Conservation (phyloP, 2,797 vertebrate genomes). For the Pipistrellus nathusii region DNA sequence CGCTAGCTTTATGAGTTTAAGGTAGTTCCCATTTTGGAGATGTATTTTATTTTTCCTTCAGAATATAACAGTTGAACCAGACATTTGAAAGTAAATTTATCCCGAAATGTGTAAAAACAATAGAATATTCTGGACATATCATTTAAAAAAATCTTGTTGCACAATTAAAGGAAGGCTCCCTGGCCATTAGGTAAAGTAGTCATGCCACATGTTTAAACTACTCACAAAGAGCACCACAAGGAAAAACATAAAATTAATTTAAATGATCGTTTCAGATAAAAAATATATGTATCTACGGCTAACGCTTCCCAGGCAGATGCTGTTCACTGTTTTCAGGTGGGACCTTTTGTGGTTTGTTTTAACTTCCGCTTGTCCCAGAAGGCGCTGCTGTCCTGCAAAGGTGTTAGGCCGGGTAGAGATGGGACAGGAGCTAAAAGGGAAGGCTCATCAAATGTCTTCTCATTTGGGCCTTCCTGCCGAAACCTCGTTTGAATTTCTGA, state of each 20-base stretch:
- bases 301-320: background rate
- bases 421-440: constrained; percentile 57
- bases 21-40: constrained; percentile 47
- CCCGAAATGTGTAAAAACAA: background rate
- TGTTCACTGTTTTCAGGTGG: background rate
- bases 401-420: constrained; percentile 28
- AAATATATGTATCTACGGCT: background rate
- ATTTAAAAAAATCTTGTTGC: background rate
- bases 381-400: constrained; percentile 36
- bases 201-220: constrained; percentile 17
- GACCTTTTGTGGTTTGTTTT: constrained; percentile 66
- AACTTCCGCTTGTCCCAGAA: constrained; percentile 31
- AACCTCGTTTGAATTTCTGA: constrained; percentile 66
- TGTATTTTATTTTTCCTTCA: background rate
- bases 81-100: constrained; percentile 48
- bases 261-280: constrained; percentile 40
- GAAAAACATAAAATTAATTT: constrained; percentile 72
- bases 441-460: constrained; percentile 67
- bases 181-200: constrained; percentile 40
- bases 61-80: constrained; percentile 19
- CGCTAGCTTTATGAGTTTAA: constrained; percentile 26
- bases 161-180: constrained; percentile 46
- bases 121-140: background rate
- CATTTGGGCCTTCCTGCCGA: constrained; percentile 68
- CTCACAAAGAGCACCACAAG: constrained; percentile 13